phyloP scores from a whole-genome alignment of 2,888 invertebrate species.

The Charanyca ferruginea region DNA sequence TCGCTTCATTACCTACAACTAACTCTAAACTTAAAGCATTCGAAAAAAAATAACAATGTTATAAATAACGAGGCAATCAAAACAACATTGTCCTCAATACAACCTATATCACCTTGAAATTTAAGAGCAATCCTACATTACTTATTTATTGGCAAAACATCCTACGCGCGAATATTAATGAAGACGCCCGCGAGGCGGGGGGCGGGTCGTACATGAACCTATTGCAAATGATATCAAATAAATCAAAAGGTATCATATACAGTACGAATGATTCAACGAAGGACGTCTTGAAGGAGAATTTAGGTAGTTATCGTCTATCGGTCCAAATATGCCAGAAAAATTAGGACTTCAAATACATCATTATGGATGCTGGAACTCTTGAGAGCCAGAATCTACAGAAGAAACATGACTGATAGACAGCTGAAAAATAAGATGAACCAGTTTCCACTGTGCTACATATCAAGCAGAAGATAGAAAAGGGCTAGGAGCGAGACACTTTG shows the following conservation, averaged over 20 bases:
- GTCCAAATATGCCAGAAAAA: not conserved
- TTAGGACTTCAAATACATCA: too few species aligned
- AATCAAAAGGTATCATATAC: slow-evolving; percentile 58
- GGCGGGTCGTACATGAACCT: slow-evolving; percentile 57
- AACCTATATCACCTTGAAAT: slow-evolving; percentile 38
- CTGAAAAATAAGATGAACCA: too few species aligned
- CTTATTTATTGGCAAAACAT: slow-evolving; percentile 61
- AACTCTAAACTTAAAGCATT: not conserved
- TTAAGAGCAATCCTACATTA: slow-evolving; percentile 41
- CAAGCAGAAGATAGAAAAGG: too few species aligned
- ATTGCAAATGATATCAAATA: slow-evolving; percentile 67
- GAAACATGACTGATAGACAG: too few species aligned
- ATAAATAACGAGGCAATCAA: not conserved
- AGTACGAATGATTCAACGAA: slow-evolving; percentile 10
- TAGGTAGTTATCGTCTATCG: not conserved
- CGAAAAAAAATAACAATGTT: not conserved
- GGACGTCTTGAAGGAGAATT: not conserved
- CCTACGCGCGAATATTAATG: slow-evolving; percentile 74
- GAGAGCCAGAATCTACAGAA: too few species aligned
- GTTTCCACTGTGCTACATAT: too few species aligned
- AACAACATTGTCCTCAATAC: not conserved
- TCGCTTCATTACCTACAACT: too few species aligned
- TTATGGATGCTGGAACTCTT: too few species aligned
- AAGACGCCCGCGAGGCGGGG: slow-evolving; percentile 60
- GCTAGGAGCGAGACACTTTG: too few species aligned